Base-by-base conservation (phyloP, 2,113 vertebrate genomes). In the Sinocyclocheilus grahami region DNA sequence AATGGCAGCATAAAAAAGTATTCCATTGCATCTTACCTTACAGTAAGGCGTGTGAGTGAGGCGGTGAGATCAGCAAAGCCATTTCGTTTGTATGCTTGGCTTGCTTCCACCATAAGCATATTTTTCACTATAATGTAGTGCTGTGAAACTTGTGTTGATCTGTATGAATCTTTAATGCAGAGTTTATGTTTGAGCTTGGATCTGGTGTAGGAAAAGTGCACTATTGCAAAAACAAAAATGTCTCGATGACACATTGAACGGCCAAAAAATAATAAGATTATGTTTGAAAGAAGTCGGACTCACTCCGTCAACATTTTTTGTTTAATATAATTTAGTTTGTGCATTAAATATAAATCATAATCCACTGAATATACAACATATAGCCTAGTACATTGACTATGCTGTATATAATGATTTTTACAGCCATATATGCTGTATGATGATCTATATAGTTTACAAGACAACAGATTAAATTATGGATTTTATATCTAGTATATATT, bases 151-250 rank as follows among this genome's bases (percentile, higher is more conserved):
- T 18, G 39, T 30, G 18, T 80, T 62, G 75, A 30, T 84, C 37
- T 24, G 58, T 8, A 83, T 83, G 81, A 79, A 87, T 79, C 63
- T 84, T 87, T 84, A 84, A 79, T 84, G 20, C 51, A 24, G 27
- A 69, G 75, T 84, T 55, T 55, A 33, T 78, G 82, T 84, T 84
- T 16, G 13, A n/a, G 80, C 30, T 46, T 67, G 33, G 39, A 53
- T 74, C 33, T 74, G 58, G 18, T 37, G 69, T 84, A 53, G 53
- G n/a, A n/a, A 51, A 27, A 60, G 22, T 55, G 69, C 82, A 76
- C 51, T 12, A 51, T 16, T 76, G 13, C 74, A 75, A 39, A 55
- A 85, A 85, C 27, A 78, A 65, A 33, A 22, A 51, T 33, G 14
- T 79, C 76, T 27, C 11, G 8, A 77, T 53, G 65, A 85, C 42